These are phyloP conservation scores for Corynorhinus townsendii DNA, from an alignment of 2,113 vertebrate species.

Conservation along the genomic window DNA sequence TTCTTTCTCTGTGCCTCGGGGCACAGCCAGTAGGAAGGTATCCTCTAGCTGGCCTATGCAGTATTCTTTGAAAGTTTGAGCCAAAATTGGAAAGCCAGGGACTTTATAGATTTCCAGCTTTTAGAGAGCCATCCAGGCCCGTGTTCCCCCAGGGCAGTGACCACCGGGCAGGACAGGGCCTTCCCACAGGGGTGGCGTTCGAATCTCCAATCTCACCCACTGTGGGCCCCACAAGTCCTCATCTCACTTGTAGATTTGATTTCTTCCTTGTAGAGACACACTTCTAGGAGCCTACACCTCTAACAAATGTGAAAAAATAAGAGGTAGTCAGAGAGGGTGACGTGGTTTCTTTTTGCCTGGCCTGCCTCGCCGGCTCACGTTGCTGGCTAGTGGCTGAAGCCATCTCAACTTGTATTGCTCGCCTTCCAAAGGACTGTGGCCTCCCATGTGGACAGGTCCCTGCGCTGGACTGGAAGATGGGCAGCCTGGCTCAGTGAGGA, in stretches of 20 bases:
- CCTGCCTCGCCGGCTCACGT: not conserved
- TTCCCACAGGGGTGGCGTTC: accelerated
- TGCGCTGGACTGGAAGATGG: not conserved
- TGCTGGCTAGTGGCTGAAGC: not conserved
- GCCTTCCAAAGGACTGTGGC: not conserved
- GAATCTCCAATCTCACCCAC: not conserved
- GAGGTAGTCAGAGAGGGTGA: not conserved
- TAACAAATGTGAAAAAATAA: not conserved
- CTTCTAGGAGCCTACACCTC: not conserved
- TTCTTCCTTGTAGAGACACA: not conserved
- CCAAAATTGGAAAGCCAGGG: conserved; percentile 2
- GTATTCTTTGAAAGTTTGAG: not conserved
- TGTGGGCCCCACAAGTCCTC: not conserved
- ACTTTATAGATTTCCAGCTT: not conserved
- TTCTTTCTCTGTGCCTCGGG: not conserved
- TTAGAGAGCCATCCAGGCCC: not conserved
- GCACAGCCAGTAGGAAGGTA: accelerated
- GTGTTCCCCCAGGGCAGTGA: not conserved
- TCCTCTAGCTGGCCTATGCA: not conserved
- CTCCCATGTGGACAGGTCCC: not conserved
- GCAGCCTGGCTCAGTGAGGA: not conserved
- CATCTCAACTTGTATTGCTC: not conserved
- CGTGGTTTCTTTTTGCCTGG: accelerated
- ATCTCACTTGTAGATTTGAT: not conserved
- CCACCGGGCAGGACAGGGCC: not conserved